These are phyloP conservation scores for Pheosia tremula DNA, from an alignment of 2,888 invertebrate genomes.

Conservation along the genomic window DNA sequence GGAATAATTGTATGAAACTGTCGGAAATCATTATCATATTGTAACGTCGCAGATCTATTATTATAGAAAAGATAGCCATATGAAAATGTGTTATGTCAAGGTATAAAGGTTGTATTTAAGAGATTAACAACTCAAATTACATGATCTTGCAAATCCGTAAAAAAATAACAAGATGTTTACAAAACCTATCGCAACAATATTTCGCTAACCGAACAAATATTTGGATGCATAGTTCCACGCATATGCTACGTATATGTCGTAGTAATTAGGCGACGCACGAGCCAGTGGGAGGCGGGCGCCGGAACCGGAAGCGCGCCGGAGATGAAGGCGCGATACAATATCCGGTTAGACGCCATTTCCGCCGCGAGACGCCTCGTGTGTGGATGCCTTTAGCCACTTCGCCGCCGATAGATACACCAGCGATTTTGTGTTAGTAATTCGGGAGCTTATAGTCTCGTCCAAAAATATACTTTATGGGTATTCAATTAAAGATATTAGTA, in stretches of 20 bases:
- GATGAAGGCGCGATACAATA: constrained; percentile 85
- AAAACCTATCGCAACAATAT: background rate
- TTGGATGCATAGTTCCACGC: constrained; percentile 8
- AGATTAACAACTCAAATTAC: no score
- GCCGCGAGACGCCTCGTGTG: constrained; percentile 76
- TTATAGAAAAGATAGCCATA: no score
- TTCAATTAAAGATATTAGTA: background rate
- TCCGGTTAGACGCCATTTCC: constrained; percentile 84
- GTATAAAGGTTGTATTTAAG: no score
- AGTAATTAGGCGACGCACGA: constrained; percentile 81
- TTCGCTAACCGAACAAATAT: constrained; percentile 15
- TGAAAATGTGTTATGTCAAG: no score
- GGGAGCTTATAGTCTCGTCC: constrained; percentile 23
- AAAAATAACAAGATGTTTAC: background rate
- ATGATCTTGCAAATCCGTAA: no score
- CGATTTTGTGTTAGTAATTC: constrained; percentile 53
- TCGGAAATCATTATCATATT: no score
- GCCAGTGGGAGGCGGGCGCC: constrained; percentile 59
- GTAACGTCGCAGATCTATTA: no score
- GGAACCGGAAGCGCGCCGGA: constrained; percentile 82
- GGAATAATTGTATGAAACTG: no score
- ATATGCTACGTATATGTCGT: constrained; percentile 37
- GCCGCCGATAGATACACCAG: constrained; percentile 40
- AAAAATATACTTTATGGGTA: background rate
- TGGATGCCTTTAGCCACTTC: constrained; percentile 54